Base-by-base conservation (phyloP, 2,113 vertebrate species). In the Speoplatyrhinus poulsoni region DNA sequence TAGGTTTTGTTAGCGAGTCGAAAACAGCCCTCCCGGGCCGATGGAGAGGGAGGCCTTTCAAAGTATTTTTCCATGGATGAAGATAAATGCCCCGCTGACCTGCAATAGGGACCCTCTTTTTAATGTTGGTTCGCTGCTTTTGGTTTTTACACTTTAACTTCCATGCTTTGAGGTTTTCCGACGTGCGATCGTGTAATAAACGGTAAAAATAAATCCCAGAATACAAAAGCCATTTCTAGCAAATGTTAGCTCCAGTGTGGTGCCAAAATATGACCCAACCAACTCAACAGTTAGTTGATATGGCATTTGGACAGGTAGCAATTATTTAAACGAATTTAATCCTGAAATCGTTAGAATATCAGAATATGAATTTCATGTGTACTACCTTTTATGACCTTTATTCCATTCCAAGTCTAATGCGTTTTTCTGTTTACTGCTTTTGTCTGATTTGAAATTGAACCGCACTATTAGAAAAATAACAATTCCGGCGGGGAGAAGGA, bases 21-120 rank as follows among this genome's bases (percentile, higher is more conserved):
- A 83, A 78, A 84, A 84, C 80, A 83, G 83, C 86, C 78, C 83
- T 85, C 73, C 82, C 19, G 83, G 81, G 89, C 77, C 84, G 85
- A 87, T 88, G 88, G 87, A 86, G 82, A 70, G 46, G 67, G 82
- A 79, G 91, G 91, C 91, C 93, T 88, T 64, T 65, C 83, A 53
- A 82, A 48, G 76, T 85, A 84, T 82, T 90, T 88, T 82, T 85
- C 88, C 80, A 79, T 56, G 86, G 89, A 85, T 81, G 80, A 77
- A 86, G 88, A 78, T 85, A 84, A 80, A 87, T 85, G 89, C 87
- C 87, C 88, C 82, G 76, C 85, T 81, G 86, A 84, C 87, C 67
- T 82, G 81, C 85, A 76, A 81, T 66, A 83, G 77, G 75, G 74
- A 77, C 82, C 77, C 73, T 69, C 75, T 82, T 75, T 72, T 69